Evolutionary conservation across 2,113 vertebrate species (phyloP).

Genomic region (Paraplagusia blochii): DNA sequence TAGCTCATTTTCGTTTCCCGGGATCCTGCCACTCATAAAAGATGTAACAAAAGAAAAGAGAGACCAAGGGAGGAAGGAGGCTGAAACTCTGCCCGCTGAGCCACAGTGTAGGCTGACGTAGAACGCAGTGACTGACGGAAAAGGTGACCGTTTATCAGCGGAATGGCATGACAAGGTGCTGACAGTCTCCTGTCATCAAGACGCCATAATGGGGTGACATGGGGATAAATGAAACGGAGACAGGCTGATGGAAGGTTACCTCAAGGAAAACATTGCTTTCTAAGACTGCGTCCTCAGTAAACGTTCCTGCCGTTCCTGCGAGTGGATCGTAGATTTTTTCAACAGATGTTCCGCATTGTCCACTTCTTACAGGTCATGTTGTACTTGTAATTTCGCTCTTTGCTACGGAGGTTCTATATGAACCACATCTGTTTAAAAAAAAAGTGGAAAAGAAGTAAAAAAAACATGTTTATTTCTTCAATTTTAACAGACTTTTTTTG

Average conservation of each 20-base stretch:
- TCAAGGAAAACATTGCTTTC: background rate
- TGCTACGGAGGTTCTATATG: too few relatives aligned
- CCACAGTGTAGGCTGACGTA: background rate
- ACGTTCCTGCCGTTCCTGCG: too few relatives aligned
- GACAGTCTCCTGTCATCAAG: conserved; percentile 37
- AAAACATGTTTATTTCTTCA: conserved; percentile 8
- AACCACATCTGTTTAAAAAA: too few relatives aligned
- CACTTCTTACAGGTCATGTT: too few relatives aligned
- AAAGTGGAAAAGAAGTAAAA: too few relatives aligned
- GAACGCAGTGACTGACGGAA: conserved; percentile 7
- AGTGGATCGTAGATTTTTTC: too few relatives aligned
- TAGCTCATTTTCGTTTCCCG: conserved; percentile 16
- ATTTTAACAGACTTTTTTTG: conserved; percentile 7
- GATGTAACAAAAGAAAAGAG: conserved; percentile 1
- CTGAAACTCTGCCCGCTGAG: background rate
- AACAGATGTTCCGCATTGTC: too few relatives aligned
- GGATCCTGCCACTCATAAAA: conserved; percentile 21
- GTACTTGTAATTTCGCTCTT: too few relatives aligned
- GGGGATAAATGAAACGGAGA: conserved; percentile 16
- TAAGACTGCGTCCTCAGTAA: background rate
- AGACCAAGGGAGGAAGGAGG: background rate
- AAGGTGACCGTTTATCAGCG: conserved; percentile 20
- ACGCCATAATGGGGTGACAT: conserved; percentile 22
- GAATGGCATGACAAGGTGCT: conserved; percentile 45
- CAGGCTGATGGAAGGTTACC: background rate